Evolutionary conservation across 2,888 invertebrate genomes (phyloP).

Genomic region (Lepetodrilus schrolli): DNA sequence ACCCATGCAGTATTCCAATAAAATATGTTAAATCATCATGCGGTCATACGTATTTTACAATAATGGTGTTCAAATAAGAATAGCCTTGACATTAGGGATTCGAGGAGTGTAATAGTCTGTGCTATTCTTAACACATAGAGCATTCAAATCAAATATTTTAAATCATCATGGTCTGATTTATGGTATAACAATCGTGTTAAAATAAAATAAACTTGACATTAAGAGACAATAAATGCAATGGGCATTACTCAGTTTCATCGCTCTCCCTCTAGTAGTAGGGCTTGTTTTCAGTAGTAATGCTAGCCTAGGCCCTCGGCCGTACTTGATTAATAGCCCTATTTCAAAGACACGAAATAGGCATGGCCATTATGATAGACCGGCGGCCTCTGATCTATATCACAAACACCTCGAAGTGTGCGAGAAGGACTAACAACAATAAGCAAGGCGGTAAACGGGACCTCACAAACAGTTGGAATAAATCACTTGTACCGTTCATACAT

Average conservation of each 20-base stretch:
- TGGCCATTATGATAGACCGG: slow-evolving; percentile 19
- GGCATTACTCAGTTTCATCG: too few relatives aligned
- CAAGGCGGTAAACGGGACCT: background rate
- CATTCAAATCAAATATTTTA: too few relatives aligned
- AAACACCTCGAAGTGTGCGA: slow-evolving; percentile 20
- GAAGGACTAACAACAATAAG: background rate
- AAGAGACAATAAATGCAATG: background rate
- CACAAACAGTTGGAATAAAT: slow-evolving; percentile 12
- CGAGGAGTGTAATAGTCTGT: too few relatives aligned
- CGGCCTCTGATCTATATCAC: slow-evolving; percentile 16
- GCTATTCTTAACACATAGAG: too few relatives aligned
- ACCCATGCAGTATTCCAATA: too few relatives aligned
- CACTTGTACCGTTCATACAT: background rate
- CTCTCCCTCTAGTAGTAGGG: too few relatives aligned
- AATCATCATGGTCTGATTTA: too few relatives aligned
- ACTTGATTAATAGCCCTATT: background rate
- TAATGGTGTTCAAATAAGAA: too few relatives aligned
- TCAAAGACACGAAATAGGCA: slow-evolving; percentile 18
- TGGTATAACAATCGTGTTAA: background rate
- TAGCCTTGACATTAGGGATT: too few relatives aligned
- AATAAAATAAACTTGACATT: background rate
- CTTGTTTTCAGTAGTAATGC: background rate
- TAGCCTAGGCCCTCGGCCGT: background rate
- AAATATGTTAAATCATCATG: too few relatives aligned
- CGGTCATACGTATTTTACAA: too few relatives aligned